phyloP scores from a whole-genome alignment of 2,888 invertebrate species.

The Atethmia centrago region DNA sequence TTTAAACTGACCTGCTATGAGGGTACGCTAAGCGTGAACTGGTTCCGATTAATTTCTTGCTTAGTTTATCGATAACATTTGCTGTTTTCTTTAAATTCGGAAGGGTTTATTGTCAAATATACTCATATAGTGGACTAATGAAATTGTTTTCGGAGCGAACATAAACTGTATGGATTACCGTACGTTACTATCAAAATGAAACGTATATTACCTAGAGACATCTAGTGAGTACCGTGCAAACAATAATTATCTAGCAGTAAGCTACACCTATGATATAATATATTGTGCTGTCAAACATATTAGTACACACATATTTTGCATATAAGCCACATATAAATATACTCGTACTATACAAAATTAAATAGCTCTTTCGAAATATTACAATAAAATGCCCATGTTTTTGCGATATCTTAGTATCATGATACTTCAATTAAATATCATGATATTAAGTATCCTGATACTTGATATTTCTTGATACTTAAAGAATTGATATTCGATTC shows the following conservation, averaged over 20 bases:
- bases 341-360: not conserved
- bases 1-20: not conserved
- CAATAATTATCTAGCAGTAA: constrained; percentile 17
- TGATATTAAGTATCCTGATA: not conserved
- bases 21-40: not conserved
- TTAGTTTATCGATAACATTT: not conserved
- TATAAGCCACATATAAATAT: constrained; percentile 19
- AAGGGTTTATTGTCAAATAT: not conserved
- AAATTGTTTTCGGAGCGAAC: not conserved
- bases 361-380: constrained; percentile 3
- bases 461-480: not conserved
- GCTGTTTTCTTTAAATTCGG: not conserved
- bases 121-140: not conserved
- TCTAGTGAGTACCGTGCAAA: constrained; percentile 34
- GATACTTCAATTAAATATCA: not conserved
- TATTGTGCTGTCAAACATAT: constrained; percentile 44
- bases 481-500: not conserved
- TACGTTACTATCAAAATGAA: constrained; percentile 27
- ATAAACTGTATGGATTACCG: not conserved
- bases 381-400: constrained; percentile 2
- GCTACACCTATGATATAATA: constrained; percentile 21
- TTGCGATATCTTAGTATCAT: not conserved
- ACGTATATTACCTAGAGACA: constrained; percentile 21
- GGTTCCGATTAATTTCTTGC: not conserved
- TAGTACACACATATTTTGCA: constrained; percentile 17